Conservation (phyloP, 2,113 vertebrate species). For the Pteropus alecto region DNA sequence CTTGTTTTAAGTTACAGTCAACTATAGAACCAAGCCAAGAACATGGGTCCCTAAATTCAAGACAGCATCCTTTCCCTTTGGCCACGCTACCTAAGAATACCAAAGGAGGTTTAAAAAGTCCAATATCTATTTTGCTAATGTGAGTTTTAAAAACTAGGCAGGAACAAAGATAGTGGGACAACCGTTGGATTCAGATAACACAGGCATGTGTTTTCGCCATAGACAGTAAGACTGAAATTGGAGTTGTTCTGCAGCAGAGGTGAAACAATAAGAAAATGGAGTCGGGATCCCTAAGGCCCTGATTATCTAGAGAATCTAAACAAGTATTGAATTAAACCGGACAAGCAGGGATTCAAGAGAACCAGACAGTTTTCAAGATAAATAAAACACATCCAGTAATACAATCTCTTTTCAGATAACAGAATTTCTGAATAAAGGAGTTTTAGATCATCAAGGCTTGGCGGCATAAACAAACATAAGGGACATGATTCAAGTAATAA, state of each 20-base stretch:
- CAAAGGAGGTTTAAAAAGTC: neutral
- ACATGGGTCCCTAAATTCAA: neutral
- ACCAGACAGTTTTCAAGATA: conserved; percentile 16
- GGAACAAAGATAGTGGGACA: neutral
- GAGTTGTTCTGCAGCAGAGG: neutral
- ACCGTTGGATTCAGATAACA: conserved; percentile 31
- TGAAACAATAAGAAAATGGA: conserved; percentile 46
- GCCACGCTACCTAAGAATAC: neutral
- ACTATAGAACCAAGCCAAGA: neutral
- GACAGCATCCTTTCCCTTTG: neutral
- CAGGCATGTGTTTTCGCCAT: neutral
- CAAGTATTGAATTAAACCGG: neutral
- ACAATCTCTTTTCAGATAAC: conserved; percentile 17
- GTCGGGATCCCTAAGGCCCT: neutral
- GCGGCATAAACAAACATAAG: neutral
- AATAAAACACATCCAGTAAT: conserved; percentile 24
- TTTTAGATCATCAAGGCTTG: neutral
- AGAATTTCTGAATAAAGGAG: conserved; percentile 44
- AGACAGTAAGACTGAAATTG: neutral
- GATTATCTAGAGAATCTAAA: conserved; percentile 30
- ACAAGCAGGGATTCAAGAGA: conserved; percentile 32
- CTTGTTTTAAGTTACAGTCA: conserved; percentile 16
- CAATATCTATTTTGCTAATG: conserved; percentile 1
- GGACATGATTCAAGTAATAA: neutral
- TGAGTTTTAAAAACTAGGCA: conserved; percentile 18